Conservation (phyloP, 2,888 invertebrate species). For the Ochropleura leucogaster region DNA sequence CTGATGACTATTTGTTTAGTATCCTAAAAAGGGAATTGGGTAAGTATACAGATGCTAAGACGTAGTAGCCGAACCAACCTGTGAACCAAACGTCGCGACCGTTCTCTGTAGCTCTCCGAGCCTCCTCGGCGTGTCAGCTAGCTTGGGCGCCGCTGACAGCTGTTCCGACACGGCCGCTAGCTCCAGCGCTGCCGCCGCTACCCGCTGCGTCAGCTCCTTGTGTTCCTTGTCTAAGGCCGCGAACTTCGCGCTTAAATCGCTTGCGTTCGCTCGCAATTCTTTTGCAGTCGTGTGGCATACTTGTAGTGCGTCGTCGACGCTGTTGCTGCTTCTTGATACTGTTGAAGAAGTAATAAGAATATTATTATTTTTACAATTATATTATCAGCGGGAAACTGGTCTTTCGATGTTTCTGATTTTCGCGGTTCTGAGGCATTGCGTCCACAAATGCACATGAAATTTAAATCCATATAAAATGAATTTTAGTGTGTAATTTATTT, state of each 20-base stretch:
- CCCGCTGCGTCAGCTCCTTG: slow-evolving; percentile 77
- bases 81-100: slow-evolving; percentile 91
- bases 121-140: slow-evolving; percentile 90
- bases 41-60: background rate
- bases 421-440: no score
- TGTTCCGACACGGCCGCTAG: slow-evolving; percentile 90
- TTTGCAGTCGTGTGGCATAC: slow-evolving; percentile 93
- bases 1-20: background rate
- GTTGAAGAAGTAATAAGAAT: slow-evolving; percentile 64
- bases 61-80: slow-evolving; percentile 78
- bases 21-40: background rate
- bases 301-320: slow-evolving; percentile 93
- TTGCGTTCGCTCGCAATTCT: slow-evolving; percentile 92
- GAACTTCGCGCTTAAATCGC: slow-evolving; percentile 90
- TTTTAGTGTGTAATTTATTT: background rate
- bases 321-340: slow-evolving; percentile 93
- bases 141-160: slow-evolving; percentile 90
- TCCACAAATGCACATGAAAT: background rate
- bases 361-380: background rate
- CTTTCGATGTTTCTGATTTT: no score
- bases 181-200: slow-evolving; percentile 85
- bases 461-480: background rate
- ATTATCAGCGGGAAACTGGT: background rate
- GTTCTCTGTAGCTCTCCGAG: slow-evolving; percentile 89
- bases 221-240: slow-evolving; percentile 90